Base-by-base conservation (phyloP, 2,113 vertebrate genomes). In the Gulo gulo region DNA sequence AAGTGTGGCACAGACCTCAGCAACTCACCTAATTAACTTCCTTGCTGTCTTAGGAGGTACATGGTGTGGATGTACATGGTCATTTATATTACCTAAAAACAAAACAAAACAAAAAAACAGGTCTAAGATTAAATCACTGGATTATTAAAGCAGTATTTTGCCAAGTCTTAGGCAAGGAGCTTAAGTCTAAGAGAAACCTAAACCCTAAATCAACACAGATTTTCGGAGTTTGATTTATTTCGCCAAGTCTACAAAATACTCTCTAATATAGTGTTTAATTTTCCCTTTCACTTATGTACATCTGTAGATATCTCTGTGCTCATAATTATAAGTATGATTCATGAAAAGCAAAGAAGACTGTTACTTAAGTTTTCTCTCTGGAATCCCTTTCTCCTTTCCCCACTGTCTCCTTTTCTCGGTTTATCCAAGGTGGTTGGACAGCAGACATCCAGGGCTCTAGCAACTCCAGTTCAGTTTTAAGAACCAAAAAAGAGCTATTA, bases 141-240 rank as follows among this genome's bases (percentile, higher is more conserved):
- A 63, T 80, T 86, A 94, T 94, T 93, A 91, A 88, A 91, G 76
- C 34, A 52, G 15, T 24, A 71, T 91, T 88, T 86, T 97, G 59
- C 52, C 52, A 96, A 82, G 78, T 87, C 23, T 87, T 92, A 55
- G 20, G 23, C 23, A 87, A 96, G 36, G 31, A 92, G 11, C 18
- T 96, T 92, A 90, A 45, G 26, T 94, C 50, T 78, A 50, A 71
- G 90, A 94, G 45, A 89, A 93, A 34, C 31, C 26, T 45, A 82
- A 94, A 90, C 87, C 83, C 16, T 84, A 82, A 55, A 76, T 92
- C 65, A 95, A 83, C 88, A 55, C 20, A 91, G 65, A 71, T 78
- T 79, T 95, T 97, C 94, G 67, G 81, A 84, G 31, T 92, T 96
- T 94, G 86, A 84, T 93, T 94, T 97, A 96, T 95, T 91, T 98